phyloP scores from a whole-genome alignment of 2,113 vertebrate genomes.

The Micromys minutus region DNA sequence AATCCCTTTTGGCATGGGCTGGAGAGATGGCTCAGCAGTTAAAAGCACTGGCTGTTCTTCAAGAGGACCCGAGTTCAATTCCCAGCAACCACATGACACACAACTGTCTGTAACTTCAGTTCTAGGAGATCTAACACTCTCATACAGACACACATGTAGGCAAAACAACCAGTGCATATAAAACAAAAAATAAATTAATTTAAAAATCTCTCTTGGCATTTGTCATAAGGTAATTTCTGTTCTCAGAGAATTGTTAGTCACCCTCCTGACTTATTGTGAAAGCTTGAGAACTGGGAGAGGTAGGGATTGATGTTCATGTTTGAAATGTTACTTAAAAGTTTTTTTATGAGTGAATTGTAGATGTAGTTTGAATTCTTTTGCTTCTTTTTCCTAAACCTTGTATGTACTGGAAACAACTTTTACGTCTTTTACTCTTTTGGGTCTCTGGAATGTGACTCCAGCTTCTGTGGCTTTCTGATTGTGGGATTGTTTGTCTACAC shows the following conservation, averaged over 20 bases:
- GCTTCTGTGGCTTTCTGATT: neutral
- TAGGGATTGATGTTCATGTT: neutral
- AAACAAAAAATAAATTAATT: too few species aligned
- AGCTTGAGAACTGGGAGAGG: neutral
- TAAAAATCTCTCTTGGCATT: neutral
- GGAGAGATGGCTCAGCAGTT: too few species aligned
- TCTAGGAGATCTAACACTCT: too few species aligned
- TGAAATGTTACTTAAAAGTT: neutral
- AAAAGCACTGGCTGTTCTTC: too few species aligned
- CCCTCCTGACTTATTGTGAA: neutral
- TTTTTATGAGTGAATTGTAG: constrained; percentile 26
- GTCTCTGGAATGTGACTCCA: neutral
- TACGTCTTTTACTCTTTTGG: neutral
- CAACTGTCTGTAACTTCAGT: too few species aligned
- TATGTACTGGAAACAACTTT: neutral
- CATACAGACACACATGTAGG: too few species aligned
- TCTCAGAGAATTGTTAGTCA: neutral
- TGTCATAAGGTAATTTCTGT: neutral
- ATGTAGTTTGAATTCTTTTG: neutral
- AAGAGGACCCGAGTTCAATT: too few species aligned
- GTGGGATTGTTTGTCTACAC: neutral
- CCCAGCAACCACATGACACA: too few species aligned
- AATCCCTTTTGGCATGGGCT: neutral
- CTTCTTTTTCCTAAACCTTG: neutral
- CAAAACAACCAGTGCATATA: too few species aligned